Evolutionary conservation across 2,113 vertebrate species (phyloP).

Genomic region (Odocoileus virginianus): DNA sequence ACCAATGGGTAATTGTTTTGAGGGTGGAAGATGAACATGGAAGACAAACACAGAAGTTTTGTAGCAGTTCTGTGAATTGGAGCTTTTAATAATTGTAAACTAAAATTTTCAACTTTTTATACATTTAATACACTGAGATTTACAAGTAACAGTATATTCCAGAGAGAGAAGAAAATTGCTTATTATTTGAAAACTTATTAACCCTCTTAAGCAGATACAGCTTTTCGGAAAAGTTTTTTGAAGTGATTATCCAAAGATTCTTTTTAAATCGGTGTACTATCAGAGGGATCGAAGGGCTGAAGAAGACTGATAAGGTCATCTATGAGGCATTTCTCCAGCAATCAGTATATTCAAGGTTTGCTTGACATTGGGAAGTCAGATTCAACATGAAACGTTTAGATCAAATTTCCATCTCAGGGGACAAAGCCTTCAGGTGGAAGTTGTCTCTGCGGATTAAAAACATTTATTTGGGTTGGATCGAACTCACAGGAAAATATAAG

Average conservation of each 20-base stretch:
- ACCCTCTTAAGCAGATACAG: neutral
- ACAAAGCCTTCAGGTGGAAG: neutral
- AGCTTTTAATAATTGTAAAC: neutral
- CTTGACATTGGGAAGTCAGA: neutral
- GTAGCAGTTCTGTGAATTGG: neutral
- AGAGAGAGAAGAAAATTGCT: neutral
- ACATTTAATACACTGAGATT: neutral
- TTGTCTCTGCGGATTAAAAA: neutral
- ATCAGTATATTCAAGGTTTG: neutral
- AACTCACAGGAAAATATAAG: neutral
- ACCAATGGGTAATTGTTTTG: neutral
- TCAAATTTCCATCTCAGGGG: neutral
- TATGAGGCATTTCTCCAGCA: neutral
- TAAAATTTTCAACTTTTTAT: neutral
- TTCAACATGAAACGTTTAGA: neutral
- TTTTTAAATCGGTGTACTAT: neutral
- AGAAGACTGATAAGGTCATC: neutral
- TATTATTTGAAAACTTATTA: neutral
- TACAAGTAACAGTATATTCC: neutral
- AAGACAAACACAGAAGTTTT: neutral
- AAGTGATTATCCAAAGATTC: neutral
- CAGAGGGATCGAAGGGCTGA: neutral
- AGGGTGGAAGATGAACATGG: neutral
- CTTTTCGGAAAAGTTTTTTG: neutral
- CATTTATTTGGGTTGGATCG: neutral